These are phyloP conservation scores for Pollenia angustigena DNA, from an alignment of 2,888 invertebrate genomes.

Conservation along the genomic window DNA sequence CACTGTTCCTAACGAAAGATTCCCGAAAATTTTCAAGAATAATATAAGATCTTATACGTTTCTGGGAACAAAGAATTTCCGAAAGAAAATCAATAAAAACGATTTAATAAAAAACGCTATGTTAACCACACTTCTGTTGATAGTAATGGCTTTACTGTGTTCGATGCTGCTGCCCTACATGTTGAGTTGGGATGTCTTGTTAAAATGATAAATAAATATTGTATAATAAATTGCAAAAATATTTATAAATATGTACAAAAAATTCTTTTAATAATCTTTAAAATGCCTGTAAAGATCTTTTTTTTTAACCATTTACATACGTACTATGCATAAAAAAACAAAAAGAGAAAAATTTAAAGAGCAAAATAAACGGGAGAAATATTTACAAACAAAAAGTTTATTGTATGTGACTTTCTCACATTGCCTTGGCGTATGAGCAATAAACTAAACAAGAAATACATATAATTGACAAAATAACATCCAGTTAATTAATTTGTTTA, in stretches of 20 bases:
- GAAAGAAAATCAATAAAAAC: too few relatives aligned
- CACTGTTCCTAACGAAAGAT: too few relatives aligned
- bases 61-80: too few relatives aligned
- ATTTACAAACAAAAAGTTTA: neutral
- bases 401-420: neutral
- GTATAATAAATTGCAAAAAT: conserved; percentile 35
- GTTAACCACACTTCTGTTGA: neutral
- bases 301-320: neutral
- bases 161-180: conserved; percentile 20
- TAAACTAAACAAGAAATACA: conserved; percentile 29
- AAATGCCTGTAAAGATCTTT: neutral
- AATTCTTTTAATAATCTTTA: conserved; percentile 11
- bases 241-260: neutral
- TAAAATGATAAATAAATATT: conserved; percentile 54
- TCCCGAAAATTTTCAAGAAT: too few relatives aligned
- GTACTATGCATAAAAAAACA: neutral
- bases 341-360: neutral
- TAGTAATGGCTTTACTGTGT: neutral
- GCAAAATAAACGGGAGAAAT: neutral
- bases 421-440: conserved; percentile 24
- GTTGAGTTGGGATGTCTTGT: conserved; percentile 31
- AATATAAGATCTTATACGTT: too few relatives aligned
- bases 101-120: neutral
- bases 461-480: conserved; percentile 46
- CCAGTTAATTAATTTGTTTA: conserved; percentile 52